These are phyloP conservation scores for Apotomis betuletana DNA, from an alignment of 2,888 invertebrate species.

Conservation along the genomic window DNA sequence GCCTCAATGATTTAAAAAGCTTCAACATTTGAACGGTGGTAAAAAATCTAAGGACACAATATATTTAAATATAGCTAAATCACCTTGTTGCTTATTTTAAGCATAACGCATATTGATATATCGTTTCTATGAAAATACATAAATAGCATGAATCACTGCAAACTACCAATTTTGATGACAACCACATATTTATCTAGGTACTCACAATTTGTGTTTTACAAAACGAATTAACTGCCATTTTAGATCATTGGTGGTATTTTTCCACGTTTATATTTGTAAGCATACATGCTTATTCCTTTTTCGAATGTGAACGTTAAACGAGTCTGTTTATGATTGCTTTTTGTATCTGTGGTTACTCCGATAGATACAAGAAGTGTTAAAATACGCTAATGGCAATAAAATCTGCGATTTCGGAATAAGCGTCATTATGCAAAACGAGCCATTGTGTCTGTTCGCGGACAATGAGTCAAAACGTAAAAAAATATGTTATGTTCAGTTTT, in stretches of 20 bases:
- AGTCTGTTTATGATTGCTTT: not conserved
- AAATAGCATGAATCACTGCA: too few relatives aligned
- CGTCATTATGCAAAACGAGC: constrained; percentile 23
- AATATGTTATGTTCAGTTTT: not conserved
- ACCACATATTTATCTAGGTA: not conserved
- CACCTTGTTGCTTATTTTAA: too few relatives aligned
- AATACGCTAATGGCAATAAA: constrained; percentile 16
- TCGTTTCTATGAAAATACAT: too few relatives aligned
- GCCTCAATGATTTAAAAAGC: too few relatives aligned
- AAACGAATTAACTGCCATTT: too few relatives aligned
- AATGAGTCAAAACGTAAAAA: constrained; percentile 28
- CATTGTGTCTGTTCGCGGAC: constrained; percentile 14
- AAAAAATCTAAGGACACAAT: too few relatives aligned
- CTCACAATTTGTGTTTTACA: not conserved
- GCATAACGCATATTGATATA: too few relatives aligned
- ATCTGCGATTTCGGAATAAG: constrained; percentile 25
- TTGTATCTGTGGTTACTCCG: too few relatives aligned
- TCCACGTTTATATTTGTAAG: not conserved
- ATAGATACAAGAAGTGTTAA: not conserved
- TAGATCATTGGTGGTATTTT: not conserved
- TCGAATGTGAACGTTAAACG: not conserved
- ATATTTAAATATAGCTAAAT: too few relatives aligned
- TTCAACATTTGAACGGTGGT: too few relatives aligned
- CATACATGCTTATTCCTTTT: not conserved
- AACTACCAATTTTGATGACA: too few relatives aligned